Evolutionary conservation across 2,797 vertebrate species (phyloP).

Genomic region (Anolis apletophallus): DNA sequence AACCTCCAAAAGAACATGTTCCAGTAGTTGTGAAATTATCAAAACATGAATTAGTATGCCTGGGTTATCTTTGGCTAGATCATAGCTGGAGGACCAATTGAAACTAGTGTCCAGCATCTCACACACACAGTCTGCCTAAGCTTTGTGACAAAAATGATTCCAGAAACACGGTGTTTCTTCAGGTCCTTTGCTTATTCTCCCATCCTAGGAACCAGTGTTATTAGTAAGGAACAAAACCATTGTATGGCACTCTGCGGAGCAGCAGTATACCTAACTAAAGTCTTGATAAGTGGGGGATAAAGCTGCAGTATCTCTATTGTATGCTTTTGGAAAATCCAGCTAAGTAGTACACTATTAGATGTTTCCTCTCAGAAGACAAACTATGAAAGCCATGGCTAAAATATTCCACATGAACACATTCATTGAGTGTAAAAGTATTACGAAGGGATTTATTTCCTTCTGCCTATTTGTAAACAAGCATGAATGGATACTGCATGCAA

Average conservation of each 20-base stretch:
- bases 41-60: too few species aligned
- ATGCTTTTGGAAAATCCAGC: not conserved
- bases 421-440: not conserved
- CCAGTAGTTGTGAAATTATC: too few species aligned
- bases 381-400: not conserved
- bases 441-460: not conserved
- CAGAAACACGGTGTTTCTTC: too few species aligned
- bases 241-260: not conserved
- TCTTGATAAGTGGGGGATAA: too few species aligned
- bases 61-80: too few species aligned
- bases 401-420: not conserved
- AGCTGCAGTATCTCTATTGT: not conserved
- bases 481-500: fast-evolving
- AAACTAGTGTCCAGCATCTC: too few species aligned
- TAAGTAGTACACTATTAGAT: not conserved
- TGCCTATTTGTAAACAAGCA: fast-evolving
- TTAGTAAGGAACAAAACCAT: not conserved
- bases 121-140: too few species aligned
- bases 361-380: not conserved
- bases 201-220: too few species aligned
- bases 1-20: too few species aligned
- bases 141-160: too few species aligned
- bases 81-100: too few species aligned
- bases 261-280: not conserved
- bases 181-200: too few species aligned